Evolutionary conservation across 1,140 invertebrate genomes (phyloP).

Genomic region (Riptortus pedestris): DNA sequence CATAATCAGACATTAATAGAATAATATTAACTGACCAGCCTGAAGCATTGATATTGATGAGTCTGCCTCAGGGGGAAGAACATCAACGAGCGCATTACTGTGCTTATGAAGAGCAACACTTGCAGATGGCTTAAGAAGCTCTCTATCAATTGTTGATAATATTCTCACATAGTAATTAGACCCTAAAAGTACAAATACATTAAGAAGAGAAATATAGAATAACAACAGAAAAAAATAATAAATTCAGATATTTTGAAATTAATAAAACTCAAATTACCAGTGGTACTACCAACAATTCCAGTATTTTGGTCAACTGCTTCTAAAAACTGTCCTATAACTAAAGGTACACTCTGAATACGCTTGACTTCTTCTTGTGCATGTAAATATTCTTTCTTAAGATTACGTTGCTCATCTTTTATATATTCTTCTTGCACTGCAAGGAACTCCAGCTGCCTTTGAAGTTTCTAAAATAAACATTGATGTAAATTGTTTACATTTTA

Average conservation of each 20-base stretch:
- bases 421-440: constrained; percentile 96
- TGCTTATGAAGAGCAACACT: constrained; percentile 96
- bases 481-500: not conserved
- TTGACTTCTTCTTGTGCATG: constrained; percentile 98
- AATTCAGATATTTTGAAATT: not conserved
- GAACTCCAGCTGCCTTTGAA: constrained; percentile 91
- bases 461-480: constrained; percentile 55
- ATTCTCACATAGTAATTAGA: constrained; percentile 98
- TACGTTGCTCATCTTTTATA: constrained; percentile 96
- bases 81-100: constrained; percentile 94
- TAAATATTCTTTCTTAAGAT: constrained; percentile 93
- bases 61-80: constrained; percentile 95
- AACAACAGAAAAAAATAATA: not conserved
- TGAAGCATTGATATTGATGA: constrained; percentile 93
- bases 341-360: constrained; percentile 90
- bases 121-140: constrained; percentile 87
- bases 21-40: constrained; percentile 50
- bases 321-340: constrained; percentile 95
- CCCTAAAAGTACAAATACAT: constrained; percentile 40
- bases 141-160: constrained; percentile 88
- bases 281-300: constrained; percentile 79
- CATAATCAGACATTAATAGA: constrained; percentile 16
- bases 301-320: constrained; percentile 98
- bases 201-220: not conserved
- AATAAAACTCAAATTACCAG: constrained; percentile 42